Evolutionary conservation across 2,113 vertebrate species (phyloP).

Genomic region (Pundamilia nyererei): DNA sequence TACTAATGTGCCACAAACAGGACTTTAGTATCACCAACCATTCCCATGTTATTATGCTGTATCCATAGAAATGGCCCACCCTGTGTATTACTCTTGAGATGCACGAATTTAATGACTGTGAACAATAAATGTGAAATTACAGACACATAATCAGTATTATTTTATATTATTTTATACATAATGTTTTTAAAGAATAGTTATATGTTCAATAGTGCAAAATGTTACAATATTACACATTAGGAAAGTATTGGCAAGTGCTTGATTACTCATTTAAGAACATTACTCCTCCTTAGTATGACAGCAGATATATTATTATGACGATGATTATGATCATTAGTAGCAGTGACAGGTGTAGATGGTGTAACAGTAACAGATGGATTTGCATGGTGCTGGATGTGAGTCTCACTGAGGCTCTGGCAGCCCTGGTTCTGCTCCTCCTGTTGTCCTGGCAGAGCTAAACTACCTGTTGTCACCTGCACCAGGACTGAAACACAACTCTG

Average conservation of each 20-base stretch:
- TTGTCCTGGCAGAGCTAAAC: not conserved
- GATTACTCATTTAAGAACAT: not conserved
- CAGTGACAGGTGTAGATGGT: not conserved
- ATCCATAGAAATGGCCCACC: fast-evolving
- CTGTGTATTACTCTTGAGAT: not conserved
- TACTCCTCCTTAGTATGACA: not conserved
- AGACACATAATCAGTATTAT: not conserved
- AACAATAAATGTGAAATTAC: not conserved
- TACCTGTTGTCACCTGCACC: not conserved
- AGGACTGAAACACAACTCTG: not conserved
- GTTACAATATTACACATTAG: not conserved
- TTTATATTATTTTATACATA: not conserved
- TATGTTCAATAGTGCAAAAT: not conserved
- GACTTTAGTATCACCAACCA: not conserved
- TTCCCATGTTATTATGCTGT: fast-evolving
- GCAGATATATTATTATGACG: not conserved
- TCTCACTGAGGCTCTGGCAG: not conserved
- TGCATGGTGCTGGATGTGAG: not conserved
- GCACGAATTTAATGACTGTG: not conserved
- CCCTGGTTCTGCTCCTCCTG: fast-evolving
- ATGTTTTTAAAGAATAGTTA: not conserved
- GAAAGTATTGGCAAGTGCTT: not conserved
- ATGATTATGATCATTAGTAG: not conserved
- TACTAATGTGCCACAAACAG: not conserved
- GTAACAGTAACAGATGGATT: not conserved